phyloP scores from a whole-genome alignment of 1,140 invertebrate species.

The Manduca sexta region DNA sequence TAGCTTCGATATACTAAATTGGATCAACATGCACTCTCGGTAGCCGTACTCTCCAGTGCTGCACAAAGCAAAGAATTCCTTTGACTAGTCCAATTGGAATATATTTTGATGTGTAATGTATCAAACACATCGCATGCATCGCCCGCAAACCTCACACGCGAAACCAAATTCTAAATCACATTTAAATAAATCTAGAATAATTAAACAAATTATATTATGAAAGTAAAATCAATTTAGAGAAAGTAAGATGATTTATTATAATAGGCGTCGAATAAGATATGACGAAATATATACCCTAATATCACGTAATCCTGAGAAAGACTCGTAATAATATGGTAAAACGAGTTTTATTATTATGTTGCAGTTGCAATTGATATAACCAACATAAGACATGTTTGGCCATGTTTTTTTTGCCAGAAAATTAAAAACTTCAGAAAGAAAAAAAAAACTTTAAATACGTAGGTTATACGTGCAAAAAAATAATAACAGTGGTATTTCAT shows the following conservation, averaged over 20 bases:
- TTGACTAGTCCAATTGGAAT: no score
- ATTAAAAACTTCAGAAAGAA: no score
- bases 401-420: no score
- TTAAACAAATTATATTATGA: constrained; percentile 45
- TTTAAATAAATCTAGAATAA: constrained; percentile 49
- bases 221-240: constrained; percentile 42
- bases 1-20: no score
- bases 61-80: no score
- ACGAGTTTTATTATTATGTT: constrained; percentile 4
- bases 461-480: no score
- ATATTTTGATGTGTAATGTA: not conserved
- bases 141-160: constrained; percentile 35
- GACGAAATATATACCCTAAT: constrained; percentile 6
- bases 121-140: constrained; percentile 12
- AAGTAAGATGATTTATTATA: constrained; percentile 42
- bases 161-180: constrained; percentile 70
- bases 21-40: no score
- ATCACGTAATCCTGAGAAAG: constrained; percentile 1
- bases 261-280: constrained; percentile 28
- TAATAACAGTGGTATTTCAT: no score
- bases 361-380: constrained; percentile 1
- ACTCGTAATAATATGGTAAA: not conserved
- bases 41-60: no score
- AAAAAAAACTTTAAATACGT: no score
- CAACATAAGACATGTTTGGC: no score